phyloP scores from a whole-genome alignment of 2,797 vertebrate species.

The Eulemur coronatus region DNA sequence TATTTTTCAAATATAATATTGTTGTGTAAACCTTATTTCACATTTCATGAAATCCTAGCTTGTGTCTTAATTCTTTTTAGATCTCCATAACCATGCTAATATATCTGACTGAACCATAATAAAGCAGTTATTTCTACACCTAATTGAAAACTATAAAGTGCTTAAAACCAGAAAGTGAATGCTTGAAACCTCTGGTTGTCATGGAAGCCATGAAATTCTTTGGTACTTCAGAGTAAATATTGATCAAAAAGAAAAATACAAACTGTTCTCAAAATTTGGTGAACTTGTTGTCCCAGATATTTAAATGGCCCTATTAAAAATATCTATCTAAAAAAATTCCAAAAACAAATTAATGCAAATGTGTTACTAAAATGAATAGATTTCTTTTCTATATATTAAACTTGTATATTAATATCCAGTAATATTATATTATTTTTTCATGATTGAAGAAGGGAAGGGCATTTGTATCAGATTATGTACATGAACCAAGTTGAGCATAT shows the following conservation, averaged over 20 bases:
- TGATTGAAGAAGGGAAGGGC: neutral
- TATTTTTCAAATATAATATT: neutral
- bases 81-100: neutral
- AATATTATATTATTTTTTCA: neutral
- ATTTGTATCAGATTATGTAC: neutral
- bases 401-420: neutral
- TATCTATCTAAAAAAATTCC: neutral
- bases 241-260: neutral
- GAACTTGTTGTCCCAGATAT: neutral
- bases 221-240: neutral
- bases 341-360: neutral
- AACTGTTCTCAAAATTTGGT: neutral
- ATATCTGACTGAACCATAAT: neutral
- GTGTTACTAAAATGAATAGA: neutral
- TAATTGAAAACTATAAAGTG: neutral
- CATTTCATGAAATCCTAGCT: neutral
- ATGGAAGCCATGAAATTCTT: conserved; percentile 3
- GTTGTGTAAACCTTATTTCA: neutral
- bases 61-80: neutral
- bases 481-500: neutral
- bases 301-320: neutral
- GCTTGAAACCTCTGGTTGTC: neutral
- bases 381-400: neutral
- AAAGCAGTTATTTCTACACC: neutral
- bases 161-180: neutral